Evolutionary conservation across 2,888 invertebrate genomes (phyloP), one percentile per base, ranked within the genome.

Genomic region (Glomeris marginata): DNA sequence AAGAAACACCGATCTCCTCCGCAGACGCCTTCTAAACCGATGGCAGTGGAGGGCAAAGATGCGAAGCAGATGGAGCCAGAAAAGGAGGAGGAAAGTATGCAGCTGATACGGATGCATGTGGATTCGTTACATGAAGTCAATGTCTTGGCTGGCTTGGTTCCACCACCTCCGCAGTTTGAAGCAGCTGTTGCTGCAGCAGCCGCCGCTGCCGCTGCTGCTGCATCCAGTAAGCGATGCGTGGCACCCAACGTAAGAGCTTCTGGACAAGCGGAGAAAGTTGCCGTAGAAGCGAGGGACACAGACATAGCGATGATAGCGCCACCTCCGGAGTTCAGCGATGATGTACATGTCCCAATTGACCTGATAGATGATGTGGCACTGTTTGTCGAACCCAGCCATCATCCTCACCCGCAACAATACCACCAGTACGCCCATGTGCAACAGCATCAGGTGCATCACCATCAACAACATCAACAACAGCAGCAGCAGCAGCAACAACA

Each of bases 261-360:
- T n/a, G n/a, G n/a, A n/a, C n/a, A n/a, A n/a, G n/a, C n/a, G n/a
- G n/a, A n/a, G n/a, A n/a, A n/a, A n/a, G n/a, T n/a, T n/a, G n/a
- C n/a, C n/a, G n/a, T n/a, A n/a, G n/a, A n/a, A n/a, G n/a, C n/a
- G n/a, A n/a, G 16, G 18, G 16, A 38, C 18, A 41, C 33, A 38
- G 53, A 53, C 22, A 22, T 53, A 16, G 45, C 36, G n/a, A 49
- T 47, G 47, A 54, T 84, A 55, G 85, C 86, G 21, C 88, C 88
- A 37, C 90, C 88, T 36, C 88, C 88, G 37, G 88, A 90, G 69
- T 90, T 90, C 71, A 85, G 84, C 68, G 88, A 88, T 70, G 74
- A 74, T 57, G 50, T 52, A 41, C 53, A 55, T 47, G 47, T 55
- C 21, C 52, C 54, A 15, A 46, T 49, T 18, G 42, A 45, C 22